Conservation (phyloP, 1,140 invertebrate species). For the Physella acuta region DNA sequence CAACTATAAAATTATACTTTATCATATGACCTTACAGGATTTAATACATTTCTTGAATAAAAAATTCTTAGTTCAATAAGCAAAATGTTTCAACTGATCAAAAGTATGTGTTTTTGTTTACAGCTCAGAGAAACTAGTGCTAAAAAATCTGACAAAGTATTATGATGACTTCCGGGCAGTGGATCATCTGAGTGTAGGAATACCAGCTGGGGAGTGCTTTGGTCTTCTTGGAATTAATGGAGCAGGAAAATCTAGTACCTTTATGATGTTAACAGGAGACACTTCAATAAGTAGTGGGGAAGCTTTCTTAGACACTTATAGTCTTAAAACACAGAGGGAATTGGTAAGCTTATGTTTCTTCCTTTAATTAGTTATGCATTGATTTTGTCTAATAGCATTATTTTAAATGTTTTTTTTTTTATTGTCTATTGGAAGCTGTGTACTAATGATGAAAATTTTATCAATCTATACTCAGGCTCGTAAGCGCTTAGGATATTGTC, state of each 20-base stretch:
- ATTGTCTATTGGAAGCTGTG: neutral
- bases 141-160: conserved; percentile 64
- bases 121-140: conserved; percentile 20
- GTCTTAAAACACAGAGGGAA: conserved; percentile 55
- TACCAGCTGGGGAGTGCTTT: conserved; percentile 75
- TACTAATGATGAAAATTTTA: neutral
- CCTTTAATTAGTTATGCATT: too few relatives aligned
- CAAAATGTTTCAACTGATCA: too few relatives aligned
- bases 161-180: conserved; percentile 69
- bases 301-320: conserved; percentile 37
- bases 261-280: conserved; percentile 53
- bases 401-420: neutral
- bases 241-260: conserved; percentile 59
- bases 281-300: conserved; percentile 44
- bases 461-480: conserved; percentile 40
- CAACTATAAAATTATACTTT: too few relatives aligned
- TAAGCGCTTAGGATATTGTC: conserved; percentile 61
- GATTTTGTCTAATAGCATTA: neutral
- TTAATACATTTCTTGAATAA: too few relatives aligned
- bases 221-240: conserved; percentile 73
- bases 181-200: conserved; percentile 71
- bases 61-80: too few relatives aligned
- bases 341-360: too few relatives aligned
- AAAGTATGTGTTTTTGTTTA: neutral
- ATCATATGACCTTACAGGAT: too few relatives aligned